Base-by-base conservation (phyloP, 2,113 vertebrate species). In the Mirounga angustirostris region DNA sequence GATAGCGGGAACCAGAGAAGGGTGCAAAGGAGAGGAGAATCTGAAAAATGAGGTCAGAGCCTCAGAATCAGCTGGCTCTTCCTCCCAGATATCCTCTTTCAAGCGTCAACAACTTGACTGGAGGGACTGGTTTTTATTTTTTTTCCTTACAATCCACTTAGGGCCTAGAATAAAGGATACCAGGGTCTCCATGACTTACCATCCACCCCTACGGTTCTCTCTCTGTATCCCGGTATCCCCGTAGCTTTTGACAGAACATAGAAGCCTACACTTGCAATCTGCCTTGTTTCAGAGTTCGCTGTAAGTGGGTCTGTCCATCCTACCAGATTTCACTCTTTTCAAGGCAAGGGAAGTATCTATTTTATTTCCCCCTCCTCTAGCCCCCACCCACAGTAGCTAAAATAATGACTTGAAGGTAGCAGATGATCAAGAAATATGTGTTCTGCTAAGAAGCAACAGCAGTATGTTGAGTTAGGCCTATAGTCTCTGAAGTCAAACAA, bases 171-270 rank as follows among this genome's bases (percentile, higher is more conserved):
- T 9, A 52, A 79, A 91, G 28, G 2, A 7, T 1, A 2, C 12
- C 9, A 18, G 4, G 2, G 4, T 43, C 24, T 43, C 50, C 11
- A 28, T 5, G 58, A 43, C 4, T 81, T 26, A 11, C 5, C 58
- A 18, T 9, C 30, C 4, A 16, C 19, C 14, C 2, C 36, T 52
- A 11, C 16, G 14, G 0, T 6, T 0, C n/a, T 6, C 4, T 65
- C 16, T 71, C 22, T 59, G 13, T 28, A 1, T 13, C 71, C 12
- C 19, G 2, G 13, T 24, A 1, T 16, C 71, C 12, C 19, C 1
- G 0, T 1, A 15, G 6, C 33, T 19, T 52, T 28, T 50, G 11
- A 14, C 1, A 16, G 46, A 26, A 30, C 1, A 0, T 12, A 36
- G 11, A 11, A 22, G 4, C 1, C n/a, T 26, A 0, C 3, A 13